Evolutionary conservation across 2,888 invertebrate genomes (phyloP), one percentile per base, ranked within the genome.

Genomic region (Eilema caniola): DNA sequence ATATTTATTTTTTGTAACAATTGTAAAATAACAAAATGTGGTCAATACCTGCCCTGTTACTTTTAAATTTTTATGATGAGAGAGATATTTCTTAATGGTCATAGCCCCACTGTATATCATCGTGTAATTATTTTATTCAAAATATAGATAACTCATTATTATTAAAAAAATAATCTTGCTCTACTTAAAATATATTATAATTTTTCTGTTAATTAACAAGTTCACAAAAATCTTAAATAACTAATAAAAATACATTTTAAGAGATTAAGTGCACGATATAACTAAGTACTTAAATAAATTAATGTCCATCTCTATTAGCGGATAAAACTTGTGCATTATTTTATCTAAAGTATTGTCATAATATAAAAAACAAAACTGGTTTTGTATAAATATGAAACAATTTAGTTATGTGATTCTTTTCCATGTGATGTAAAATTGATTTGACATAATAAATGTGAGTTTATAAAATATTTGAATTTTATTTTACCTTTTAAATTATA

Each of bases 371-470:
- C 2, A 47, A 1, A 41, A 28, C 16, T 61, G 20, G 8, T 16
- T 28, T 20, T 61, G n/a, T 20, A 61, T 28, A 61, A 37, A 31
- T 11, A 59, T 59, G 3, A 16, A 28, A 25, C 25, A 16, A 33
- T 37, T 23, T 56, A 66, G 67, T 74, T 74, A 75, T 67, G 67
- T 82, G 74, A 71, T 76, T 77, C 84, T 77, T 79, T 84, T 83
- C 73, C 67, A 75, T 76, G 83, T 82, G 82, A 86, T 89, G 88
- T 89, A 87, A 86, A 86, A 84, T 86, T 89, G 78, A 76, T 88
- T 90, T 87, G 83, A 86, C 81, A 85, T 90, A 91, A 91, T 91
- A 91, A 91, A 91, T 91, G 90, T 91, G 89, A 88, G 82, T 90
- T 91, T 87, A 84, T 85, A 89, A 87, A 63, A 73, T 10, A 41